Evolutionary conservation across 2,113 vertebrate genomes (phyloP), one percentile per base, ranked within the genome.

Genomic region (Ceyx melanurus): DNA sequence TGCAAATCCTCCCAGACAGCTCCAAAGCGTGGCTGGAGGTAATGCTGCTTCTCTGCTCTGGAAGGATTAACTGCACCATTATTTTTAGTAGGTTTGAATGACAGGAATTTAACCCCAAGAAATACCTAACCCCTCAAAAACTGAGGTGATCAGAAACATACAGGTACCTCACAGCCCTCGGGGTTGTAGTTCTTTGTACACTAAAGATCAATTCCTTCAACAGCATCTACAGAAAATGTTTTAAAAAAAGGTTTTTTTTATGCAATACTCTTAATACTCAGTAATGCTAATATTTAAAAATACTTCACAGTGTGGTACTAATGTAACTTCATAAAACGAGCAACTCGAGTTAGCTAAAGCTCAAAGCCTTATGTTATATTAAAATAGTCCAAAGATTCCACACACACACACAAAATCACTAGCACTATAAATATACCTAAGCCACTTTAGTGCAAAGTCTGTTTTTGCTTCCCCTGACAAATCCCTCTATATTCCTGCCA

Each of bases 221-320:
- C 86, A 72, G 86, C 74, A 88, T 93, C 84, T 90, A 93, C 85
- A 92, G 85, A 94, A 93, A 95, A 90, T 8, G 70, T 40, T 85
- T 72, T 89, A 9, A 75, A 82, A 89, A 90, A 88, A 85, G 76
- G 35, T 79, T 78, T 84, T 89, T 35, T 37, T 10, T 37, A 93
- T 91, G 91, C 95, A 96, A 96, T 94, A 92, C 82, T 92, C 92
- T 57, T n/a, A 70, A 94, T 92, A 88, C 60, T 62, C 56, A 81
- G 76, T 65, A 95, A 96, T 26, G 89, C 88, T 95, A 96, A 96
- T 92, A 96, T 91, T 94, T 90, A 96, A 94, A 95, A 95, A 94
- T 96, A 95, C 93, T 93, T 96, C 95, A 96, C 95, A 96, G 88
- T 94, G 90, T 94, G 93, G 82, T 82, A 91, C 95, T 92, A 92